Evolutionary conservation across 2,797 vertebrate genomes (phyloP).

Genomic region (Pseudochirops cupreus): DNA sequence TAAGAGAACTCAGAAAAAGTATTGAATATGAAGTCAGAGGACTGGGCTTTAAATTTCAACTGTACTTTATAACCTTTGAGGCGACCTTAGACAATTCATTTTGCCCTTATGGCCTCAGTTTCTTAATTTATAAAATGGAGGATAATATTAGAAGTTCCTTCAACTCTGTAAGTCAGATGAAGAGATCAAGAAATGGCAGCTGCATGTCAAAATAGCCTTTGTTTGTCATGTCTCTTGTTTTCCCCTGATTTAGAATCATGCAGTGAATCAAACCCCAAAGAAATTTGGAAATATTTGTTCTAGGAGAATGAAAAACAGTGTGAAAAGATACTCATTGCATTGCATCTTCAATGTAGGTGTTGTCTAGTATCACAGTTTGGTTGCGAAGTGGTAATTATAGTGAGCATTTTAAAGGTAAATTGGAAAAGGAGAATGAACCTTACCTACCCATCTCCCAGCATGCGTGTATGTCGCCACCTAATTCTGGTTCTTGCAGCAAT

Average conservation of each 20-base stretch:
- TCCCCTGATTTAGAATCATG: conserved; percentile 9
- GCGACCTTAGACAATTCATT: conserved; percentile 5
- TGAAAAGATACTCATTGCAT: background rate
- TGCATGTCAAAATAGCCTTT: background rate
- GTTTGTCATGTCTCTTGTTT: conserved; percentile 1
- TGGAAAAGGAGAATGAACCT: background rate
- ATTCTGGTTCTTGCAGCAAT: background rate
- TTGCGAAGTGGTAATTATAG: background rate
- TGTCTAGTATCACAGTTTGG: background rate
- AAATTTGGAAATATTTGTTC: background rate
- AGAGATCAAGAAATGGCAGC: background rate
- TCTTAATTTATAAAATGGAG: conserved; percentile 5
- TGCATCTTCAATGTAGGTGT: background rate
- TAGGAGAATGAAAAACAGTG: background rate
- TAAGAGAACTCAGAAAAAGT: background rate
- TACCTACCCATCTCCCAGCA: background rate
- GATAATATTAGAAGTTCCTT: background rate
- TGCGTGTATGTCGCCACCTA: background rate
- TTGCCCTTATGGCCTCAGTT: background rate
- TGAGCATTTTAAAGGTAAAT: background rate
- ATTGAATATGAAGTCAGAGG: background rate
- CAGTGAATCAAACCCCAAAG: background rate
- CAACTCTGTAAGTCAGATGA: background rate
- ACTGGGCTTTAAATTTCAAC: too few relatives aligned
- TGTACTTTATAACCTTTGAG: background rate